Conservation (phyloP, 2,888 invertebrate species). For the Lydus trimaculatus region DNA sequence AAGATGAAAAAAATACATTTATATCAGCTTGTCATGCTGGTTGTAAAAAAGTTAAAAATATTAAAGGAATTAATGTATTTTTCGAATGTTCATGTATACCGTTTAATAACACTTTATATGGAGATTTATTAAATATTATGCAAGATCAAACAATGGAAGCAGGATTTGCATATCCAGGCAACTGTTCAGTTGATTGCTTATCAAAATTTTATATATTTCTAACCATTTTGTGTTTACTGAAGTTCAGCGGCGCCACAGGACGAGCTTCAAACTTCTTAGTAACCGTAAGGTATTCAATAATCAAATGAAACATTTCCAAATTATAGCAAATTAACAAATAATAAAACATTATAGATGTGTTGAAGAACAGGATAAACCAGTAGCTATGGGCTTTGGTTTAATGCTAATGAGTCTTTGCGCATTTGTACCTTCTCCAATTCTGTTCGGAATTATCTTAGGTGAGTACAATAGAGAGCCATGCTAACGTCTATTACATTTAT, state of each 20-base stretch:
- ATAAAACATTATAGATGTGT: conserved; percentile 65
- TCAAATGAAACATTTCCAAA: background rate
- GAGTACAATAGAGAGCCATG: conserved; percentile 39
- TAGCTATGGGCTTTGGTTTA: conserved; percentile 74
- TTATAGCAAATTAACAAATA: background rate
- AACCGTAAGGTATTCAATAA: conserved; percentile 62
- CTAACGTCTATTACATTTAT: conserved; percentile 22
- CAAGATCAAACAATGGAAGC: background rate
- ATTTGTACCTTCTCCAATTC: conserved; percentile 78
- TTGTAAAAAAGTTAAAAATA: conserved; percentile 62
- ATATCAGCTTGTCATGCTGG: conserved; percentile 86
- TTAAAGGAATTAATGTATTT: conserved; percentile 61
- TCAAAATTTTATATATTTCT: conserved; percentile 65
- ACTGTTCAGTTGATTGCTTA: conserved; percentile 67
- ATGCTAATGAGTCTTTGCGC: conserved; percentile 74
- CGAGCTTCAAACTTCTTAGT: conserved; percentile 70
- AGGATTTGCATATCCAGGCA: conserved; percentile 62
- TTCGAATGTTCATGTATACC: conserved; percentile 63
- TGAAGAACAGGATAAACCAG: conserved; percentile 75
- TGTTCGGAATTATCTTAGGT: conserved; percentile 78
- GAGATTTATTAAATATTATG: conserved; percentile 19
- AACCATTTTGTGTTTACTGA: conserved; percentile 65
- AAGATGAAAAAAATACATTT: conserved; percentile 68
- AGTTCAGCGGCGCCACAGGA: conserved; percentile 68
- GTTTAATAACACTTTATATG: conserved; percentile 34